A percentile compares a stretch with the other conserved stretches of the same genome.
Conservation (phyloP, 2,113 vertebrate species). For the Labeo rohita region DNA sequence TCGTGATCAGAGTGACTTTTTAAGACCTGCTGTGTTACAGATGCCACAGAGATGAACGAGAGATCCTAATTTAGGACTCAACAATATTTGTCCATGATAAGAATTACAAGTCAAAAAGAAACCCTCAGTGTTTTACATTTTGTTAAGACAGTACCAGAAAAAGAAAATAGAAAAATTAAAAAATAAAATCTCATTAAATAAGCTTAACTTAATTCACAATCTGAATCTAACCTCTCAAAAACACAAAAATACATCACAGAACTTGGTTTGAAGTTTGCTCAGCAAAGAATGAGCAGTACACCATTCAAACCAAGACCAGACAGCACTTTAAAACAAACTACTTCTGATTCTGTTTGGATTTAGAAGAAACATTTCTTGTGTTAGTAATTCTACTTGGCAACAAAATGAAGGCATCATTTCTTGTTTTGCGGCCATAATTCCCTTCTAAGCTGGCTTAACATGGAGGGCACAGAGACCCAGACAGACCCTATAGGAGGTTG, state of each 20-base stretch:
- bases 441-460: neutral
- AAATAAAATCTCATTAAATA: constrained; percentile 10
- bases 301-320: neutral
- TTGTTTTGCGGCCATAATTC: neutral
- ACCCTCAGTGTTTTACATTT: constrained; percentile 28
- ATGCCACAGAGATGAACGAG: neutral
- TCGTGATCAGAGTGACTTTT: constrained; percentile 24
- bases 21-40: constrained; percentile 25
- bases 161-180: neutral
- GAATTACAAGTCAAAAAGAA: neutral
- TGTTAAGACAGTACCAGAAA: constrained; percentile 27
- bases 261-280: neutral
- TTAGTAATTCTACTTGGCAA: too few species aligned
- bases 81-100: neutral
- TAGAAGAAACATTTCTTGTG: neutral
- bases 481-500: neutral
- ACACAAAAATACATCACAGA: neutral
- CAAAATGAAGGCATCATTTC: too few species aligned
- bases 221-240: neutral
- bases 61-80: constrained; percentile 20
- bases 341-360: neutral
- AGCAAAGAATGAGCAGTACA: neutral
- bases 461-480: constrained; percentile 25
- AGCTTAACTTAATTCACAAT: constrained; percentile 13
- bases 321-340: neutral